Evolutionary conservation across 2,113 vertebrate species (phyloP), one percentile per base, ranked within the genome.

Genomic region (Elanoides forficatus): DNA sequence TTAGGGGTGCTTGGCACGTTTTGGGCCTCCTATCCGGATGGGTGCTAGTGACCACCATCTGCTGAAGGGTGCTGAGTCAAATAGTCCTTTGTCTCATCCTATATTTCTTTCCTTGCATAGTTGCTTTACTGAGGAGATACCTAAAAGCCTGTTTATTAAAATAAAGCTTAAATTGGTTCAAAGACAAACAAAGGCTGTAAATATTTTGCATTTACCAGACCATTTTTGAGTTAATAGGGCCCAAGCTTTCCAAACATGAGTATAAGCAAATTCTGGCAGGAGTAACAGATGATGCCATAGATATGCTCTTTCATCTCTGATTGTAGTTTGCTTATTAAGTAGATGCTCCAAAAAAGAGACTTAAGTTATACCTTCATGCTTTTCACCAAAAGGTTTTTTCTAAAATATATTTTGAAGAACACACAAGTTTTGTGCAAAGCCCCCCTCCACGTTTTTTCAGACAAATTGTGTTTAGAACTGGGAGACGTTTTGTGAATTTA

Each of bases 361-460:
- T 53, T 18, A 12, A 18, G 3, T 72, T 58, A 18, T 0, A 7
- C 6, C 11, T 67, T 81, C 1, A 1, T 25, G 7, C 11, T 81
- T 76, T 73, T 56, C 6, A 40, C 15, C 9, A 29, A 13, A 63
- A 36, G 9, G 1, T 23, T n/a, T 66, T 63, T 71, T 19, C 36
- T 40, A 10, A 48, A 78, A 30, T 7, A 10, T 2, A 4, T 34
- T 47, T 79, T 71, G 36, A 90, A 87, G 36, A 55, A 38, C 75
- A 23, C 6, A 27, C 13, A 65, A 68, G 22, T 15, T 92, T 85
- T 85, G 22, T 55, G 53, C 53, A 30, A 55, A 55, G 29, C 29
- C 53, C 53, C 16, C 53, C 53, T 16, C 29, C 29, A 11, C 2
- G 2, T 55, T 58, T 30, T 81, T 34, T 74, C 43, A 38, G 74